Conservation (phyloP, 2,113 vertebrate species). For the Poicephalus meyeri region DNA sequence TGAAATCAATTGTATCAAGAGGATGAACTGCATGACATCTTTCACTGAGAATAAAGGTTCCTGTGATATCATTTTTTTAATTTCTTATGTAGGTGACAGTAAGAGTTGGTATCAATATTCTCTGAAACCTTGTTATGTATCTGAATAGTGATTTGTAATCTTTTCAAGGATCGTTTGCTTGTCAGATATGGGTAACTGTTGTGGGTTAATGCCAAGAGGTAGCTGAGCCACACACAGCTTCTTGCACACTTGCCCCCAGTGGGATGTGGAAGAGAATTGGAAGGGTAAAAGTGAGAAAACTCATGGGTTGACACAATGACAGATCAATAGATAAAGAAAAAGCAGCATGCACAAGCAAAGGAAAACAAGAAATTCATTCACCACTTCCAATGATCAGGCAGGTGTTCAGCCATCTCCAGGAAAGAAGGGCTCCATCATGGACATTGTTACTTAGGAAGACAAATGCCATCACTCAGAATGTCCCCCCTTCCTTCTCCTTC, state of each 20-base stretch:
- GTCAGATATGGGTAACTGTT: background rate
- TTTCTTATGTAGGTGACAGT: background rate
- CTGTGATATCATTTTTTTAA: background rate
- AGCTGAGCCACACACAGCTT: background rate
- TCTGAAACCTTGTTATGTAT: background rate
- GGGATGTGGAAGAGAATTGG: background rate
- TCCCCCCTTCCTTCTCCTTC: background rate
- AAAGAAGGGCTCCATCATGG: fast-evolving
- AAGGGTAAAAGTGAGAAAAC: background rate
- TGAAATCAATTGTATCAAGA: background rate
- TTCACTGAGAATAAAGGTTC: background rate
- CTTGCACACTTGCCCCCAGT: background rate
- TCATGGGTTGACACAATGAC: background rate
- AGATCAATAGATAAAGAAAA: background rate
- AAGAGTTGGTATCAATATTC: background rate
- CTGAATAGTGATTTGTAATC: background rate
- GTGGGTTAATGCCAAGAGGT: background rate
- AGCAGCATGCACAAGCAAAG: background rate
- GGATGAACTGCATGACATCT: background rate
- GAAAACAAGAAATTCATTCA: background rate
- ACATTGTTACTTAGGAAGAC: background rate
- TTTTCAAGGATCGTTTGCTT: background rate
- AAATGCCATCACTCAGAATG: background rate
- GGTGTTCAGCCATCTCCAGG: background rate
- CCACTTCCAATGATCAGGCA: fast-evolving